These are phyloP conservation scores for Morbakka virulenta DNA, from an alignment of 30 jellyfish, hydroid and myxozoan genomes.

Conservation along the genomic window DNA sequence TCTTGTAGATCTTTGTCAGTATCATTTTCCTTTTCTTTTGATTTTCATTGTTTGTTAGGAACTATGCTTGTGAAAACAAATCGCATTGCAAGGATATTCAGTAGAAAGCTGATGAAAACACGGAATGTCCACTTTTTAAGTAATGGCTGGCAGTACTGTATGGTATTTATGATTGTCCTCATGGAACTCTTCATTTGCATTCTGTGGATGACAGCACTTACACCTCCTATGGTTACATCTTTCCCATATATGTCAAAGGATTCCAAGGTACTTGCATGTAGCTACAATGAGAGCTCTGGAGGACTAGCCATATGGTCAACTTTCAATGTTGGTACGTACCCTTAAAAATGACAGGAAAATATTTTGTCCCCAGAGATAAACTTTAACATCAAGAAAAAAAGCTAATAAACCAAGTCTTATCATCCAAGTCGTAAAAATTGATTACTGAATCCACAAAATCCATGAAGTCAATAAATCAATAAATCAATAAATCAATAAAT, in stretches of 20 bases:
- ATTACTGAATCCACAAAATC: too few species aligned
- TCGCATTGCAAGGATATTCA: conserved; percentile 67
- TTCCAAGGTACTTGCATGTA: conserved; percentile 20
- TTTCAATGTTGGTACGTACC: conserved; percentile 80
- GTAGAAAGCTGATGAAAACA: conserved; percentile 25
- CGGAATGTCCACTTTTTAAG: conserved; percentile 18
- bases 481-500: too few species aligned
- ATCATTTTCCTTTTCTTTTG: too few species aligned
- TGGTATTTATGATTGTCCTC: conserved; percentile 19
- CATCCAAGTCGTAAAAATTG: too few species aligned
- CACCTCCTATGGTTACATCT: conserved; percentile 38
- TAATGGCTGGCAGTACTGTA: conserved; percentile 43
- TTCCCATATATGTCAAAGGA: not conserved
- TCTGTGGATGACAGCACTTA: conserved; percentile 60
- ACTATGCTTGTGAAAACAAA: conserved; percentile 73
- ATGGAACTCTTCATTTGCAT: conserved; percentile 53
- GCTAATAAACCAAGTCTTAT: too few species aligned
- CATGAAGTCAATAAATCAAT: too few species aligned
- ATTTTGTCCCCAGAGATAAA: too few species aligned
- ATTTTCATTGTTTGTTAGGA: too few species aligned
- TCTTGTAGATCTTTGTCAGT: too few species aligned
- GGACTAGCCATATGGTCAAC: conserved; percentile 81
- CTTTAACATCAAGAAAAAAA: too few species aligned
- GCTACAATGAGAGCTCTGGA: not conserved
- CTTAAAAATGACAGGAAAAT: too few species aligned